Base-by-base conservation (phyloP, 2,797 vertebrate species). In the Bucorvus abyssinicus region DNA sequence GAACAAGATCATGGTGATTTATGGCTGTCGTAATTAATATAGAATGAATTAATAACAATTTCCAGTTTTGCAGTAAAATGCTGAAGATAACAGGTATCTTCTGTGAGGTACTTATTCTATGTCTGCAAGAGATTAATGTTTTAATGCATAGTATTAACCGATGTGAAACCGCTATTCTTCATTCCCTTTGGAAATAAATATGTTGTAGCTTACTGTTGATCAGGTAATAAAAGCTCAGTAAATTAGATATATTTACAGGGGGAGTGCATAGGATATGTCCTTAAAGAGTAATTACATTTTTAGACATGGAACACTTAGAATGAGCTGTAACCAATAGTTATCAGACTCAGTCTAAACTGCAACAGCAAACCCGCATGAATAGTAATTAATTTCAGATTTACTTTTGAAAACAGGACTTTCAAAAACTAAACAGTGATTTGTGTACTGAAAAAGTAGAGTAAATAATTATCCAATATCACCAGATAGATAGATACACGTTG, bases 381-480 rank as follows among this genome's bases (percentile, higher is more conserved):
- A 83, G 89, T 77, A 93, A 89, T 63, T 75, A 88, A 79, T 65
- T 91, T 81, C 27, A 42, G 61, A 68, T 56, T 87, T 93, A 42
- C 63, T 82, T 96, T 92, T 76, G 30, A 75, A 50, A 93, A 56
- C 17, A 87, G 9, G 7, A 18, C 3, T 83, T 91, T 85, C 24
- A 80, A 70, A 91, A 86, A 14, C 2, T n/a, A 79, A 71, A 34
- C 17, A 44, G 2, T 8, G 3, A 52, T 52, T 73, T 68, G 16
- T 42, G 59, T 64, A 50, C 38, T 42, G 34, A 71, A 63, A 89
- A 93, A 77, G 22, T 29, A 44, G 52, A 83, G 8, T 30, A 65
- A 89, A 94, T 44, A 69, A 32, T 82, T 85, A 80, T 32, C 38
- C 42, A 87, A 2, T 67, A 44, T 56, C 77, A 76, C 78, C 44